Evolutionary conservation across 2,113 vertebrate species (phyloP).

Genomic region (Etheostoma cragini): DNA sequence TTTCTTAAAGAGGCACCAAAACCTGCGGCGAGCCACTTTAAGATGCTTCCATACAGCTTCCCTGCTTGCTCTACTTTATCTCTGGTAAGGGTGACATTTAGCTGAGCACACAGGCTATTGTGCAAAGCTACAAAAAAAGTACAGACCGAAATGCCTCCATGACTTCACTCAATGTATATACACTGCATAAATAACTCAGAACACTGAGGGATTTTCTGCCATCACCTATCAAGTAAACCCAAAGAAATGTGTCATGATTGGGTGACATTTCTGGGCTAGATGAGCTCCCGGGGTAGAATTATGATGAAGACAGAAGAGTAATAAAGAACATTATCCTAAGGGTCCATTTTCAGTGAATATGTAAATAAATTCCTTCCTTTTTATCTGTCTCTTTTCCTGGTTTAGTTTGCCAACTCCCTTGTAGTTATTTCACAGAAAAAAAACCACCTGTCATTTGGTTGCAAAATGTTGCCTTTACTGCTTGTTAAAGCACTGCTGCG

Average conservation of each 20-base stretch:
- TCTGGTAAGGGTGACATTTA: constrained; percentile 72
- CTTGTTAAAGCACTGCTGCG: not conserved
- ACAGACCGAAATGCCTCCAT: constrained; percentile 37
- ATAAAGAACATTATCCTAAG: constrained; percentile 80
- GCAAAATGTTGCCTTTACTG: constrained; percentile 3
- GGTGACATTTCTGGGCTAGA: constrained; percentile 84
- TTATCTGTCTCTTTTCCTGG: constrained; percentile 33
- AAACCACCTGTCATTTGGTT: constrained; percentile 14
- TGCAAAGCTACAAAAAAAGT: constrained; percentile 21
- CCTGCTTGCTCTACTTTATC: constrained; percentile 60
- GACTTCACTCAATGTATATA: constrained; percentile 61
- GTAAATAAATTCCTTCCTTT: constrained; percentile 70
- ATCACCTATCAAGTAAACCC: constrained; percentile 80
- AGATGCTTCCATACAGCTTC: constrained; percentile 34
- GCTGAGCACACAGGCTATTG: constrained; percentile 47
- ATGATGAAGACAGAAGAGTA: constrained; percentile 77
- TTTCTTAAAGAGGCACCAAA: constrained; percentile 70
- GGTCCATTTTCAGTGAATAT: constrained; percentile 74
- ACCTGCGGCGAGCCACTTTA: constrained; percentile 53
- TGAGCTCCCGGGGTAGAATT: constrained; percentile 77
- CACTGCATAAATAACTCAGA: constrained; percentile 66
- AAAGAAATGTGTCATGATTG: constrained; percentile 77
- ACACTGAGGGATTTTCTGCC: constrained; percentile 72
- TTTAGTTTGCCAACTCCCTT: constrained; percentile 33
- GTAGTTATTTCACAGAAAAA: constrained; percentile 21